These are phyloP conservation scores for Capra hircus DNA, from an alignment of 2,113 vertebrate genomes.

Conservation along the genomic window DNA sequence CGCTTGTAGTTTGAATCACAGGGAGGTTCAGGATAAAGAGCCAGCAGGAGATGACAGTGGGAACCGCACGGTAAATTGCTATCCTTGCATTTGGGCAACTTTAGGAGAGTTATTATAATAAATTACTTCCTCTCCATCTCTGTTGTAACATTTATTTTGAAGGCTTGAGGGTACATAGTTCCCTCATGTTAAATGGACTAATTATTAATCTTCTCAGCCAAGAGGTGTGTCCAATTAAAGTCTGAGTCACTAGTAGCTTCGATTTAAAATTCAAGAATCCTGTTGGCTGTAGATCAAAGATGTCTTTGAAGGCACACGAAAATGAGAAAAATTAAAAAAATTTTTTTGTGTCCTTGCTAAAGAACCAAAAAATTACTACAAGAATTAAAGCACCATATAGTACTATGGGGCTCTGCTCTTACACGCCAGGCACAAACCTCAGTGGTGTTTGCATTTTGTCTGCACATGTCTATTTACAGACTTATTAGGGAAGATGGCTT, in stretches of 20 bases:
- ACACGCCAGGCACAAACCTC: background rate
- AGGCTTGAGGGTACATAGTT: background rate
- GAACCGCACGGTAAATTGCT: background rate
- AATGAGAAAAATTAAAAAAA: background rate
- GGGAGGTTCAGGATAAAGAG: background rate
- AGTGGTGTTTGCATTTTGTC: background rate
- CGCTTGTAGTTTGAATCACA: background rate
- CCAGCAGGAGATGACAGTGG: background rate
- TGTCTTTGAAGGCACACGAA: slow-evolving; percentile 6
- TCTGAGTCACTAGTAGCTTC: slow-evolving; percentile 22
- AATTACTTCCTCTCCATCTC: background rate
- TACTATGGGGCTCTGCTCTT: background rate
- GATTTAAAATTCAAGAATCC: slow-evolving; percentile 40
- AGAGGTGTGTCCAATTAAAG: slow-evolving; percentile 39
- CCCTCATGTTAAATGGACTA: slow-evolving; percentile 35
- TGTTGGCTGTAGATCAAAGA: slow-evolving; percentile 25
- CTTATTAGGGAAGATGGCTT: background rate
- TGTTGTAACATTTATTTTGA: slow-evolving; percentile 34
- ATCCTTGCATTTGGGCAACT: background rate
- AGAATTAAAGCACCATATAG: background rate
- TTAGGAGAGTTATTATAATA: background rate
- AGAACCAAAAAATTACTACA: background rate
- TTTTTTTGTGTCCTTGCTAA: background rate
- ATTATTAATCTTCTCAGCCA: slow-evolving; percentile 36
- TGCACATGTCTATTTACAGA: background rate